phyloP scores from a whole-genome alignment of 2,113 vertebrate genomes.

The Cephalopholis sonnerati region DNA sequence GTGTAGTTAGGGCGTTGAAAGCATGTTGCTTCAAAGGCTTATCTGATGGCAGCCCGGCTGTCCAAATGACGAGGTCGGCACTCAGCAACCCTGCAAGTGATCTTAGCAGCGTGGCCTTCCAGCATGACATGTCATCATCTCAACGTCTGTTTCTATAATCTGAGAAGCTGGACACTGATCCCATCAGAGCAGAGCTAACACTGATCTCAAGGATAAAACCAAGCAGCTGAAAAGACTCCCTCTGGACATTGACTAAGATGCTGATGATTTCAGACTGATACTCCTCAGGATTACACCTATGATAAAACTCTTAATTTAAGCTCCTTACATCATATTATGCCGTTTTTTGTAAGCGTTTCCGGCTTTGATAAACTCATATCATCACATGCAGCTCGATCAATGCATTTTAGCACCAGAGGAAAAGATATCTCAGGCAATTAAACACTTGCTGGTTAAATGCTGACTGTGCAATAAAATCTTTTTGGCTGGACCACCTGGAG shows the following conservation, averaged over 20 bases:
- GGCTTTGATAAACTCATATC: not conserved
- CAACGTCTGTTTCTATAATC: constrained; percentile 50
- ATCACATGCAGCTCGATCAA: not conserved
- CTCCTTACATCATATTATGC: not conserved
- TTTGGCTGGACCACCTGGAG: no score
- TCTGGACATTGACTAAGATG: constrained; percentile 2
- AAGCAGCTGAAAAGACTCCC: constrained; percentile 9
- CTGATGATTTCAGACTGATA: constrained; percentile 8
- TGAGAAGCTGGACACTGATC: constrained; percentile 57
- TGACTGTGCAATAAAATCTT: not conserved
- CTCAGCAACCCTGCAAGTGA: constrained; percentile 1
- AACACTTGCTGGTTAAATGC: not conserved
- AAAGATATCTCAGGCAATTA: not conserved
- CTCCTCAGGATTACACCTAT: not conserved
- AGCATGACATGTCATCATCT: constrained; percentile 42
- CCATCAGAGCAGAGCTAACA: constrained; percentile 59
- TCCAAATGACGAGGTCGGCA: constrained; percentile 22
- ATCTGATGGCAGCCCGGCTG: constrained; percentile 33
- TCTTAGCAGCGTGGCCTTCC: constrained; percentile 12
- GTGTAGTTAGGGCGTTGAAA: constrained; percentile 6
- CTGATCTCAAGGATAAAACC: constrained; percentile 31
- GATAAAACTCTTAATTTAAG: not conserved
- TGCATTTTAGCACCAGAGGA: not conserved
- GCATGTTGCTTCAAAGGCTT: constrained; percentile 43
- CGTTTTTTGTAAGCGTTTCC: not conserved